Conservation (phyloP, 2,888 invertebrate genomes). For the Pteria penguin region DNA sequence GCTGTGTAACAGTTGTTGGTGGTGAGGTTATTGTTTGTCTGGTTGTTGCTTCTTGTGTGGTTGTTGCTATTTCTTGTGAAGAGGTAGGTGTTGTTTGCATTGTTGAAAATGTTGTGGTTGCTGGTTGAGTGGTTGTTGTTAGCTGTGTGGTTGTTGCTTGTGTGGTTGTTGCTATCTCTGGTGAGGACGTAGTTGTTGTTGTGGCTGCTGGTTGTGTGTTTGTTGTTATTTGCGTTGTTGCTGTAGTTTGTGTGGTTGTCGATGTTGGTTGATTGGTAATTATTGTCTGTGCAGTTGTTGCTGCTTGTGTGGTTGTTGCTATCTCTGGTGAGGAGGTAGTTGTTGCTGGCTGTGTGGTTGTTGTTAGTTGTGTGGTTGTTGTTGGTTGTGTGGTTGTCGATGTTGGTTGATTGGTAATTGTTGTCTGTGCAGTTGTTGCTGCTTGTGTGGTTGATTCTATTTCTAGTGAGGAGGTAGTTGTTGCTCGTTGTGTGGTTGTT, state of each 20-base stretch:
- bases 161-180: not conserved
- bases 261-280: no score
- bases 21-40: no score
- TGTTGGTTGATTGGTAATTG: no score
- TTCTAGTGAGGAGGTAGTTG: not conserved
- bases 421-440: no score
- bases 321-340: no score
- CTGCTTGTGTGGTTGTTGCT: no score
- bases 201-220: not conserved
- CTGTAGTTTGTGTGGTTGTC: not conserved
- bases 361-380: not conserved
- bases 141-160: slow-evolving; percentile 19
- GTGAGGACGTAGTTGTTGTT: no score
- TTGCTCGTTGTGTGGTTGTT: no score
- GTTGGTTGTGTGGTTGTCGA: not conserved
- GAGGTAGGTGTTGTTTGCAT: slow-evolving; percentile 9
- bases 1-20: no score
- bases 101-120: slow-evolving; percentile 25
- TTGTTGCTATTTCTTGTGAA: not conserved
- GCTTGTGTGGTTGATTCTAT: not conserved
- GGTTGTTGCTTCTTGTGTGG: not conserved
- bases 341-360: not conserved
- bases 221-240: not conserved
- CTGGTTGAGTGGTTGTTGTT: slow-evolving; percentile 30
- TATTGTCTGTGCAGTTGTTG: no score